Base-by-base conservation (phyloP, 2,797 vertebrate species). In the Coranthus polyacanthus region DNA sequence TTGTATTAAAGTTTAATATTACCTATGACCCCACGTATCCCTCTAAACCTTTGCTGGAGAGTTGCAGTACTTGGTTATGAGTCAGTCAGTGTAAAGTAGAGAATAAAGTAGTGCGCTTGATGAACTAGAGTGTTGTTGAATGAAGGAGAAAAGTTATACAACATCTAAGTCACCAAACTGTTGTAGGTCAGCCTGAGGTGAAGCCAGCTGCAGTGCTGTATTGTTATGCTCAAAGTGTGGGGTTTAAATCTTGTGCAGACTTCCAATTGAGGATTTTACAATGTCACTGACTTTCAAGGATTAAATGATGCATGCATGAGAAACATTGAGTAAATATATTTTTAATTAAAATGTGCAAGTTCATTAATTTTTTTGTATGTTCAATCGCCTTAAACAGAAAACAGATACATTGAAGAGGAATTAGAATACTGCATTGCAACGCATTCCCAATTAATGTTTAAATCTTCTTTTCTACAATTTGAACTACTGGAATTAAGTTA, bases 281-380 rank as follows among this genome's bases (percentile, higher is more conserved):
- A 45, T 50, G 53, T 42, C 36, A 51, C n/a, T 60, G n/a, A 74
- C 50, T 79, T 79, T 62, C 37, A 69, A 45, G 79, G 58, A 78
- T 76, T 76, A 60, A 76, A 75, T 50, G 20, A 50, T 59, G 69
- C 81, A 75, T 71, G 53, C 61, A 56, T 32, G 24, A 75, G 44
- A 72, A 73, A 75, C 56, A 74, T 22, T 38, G 52, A 71, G 44
- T 72, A 73, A 78, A 85, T 79, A 56, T 45, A 21, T 17, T 75
- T 79, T 81, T 83, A 88, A 82, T 86, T 81, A 65, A 45, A 81
- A 61, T 60, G 37, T 39, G 53, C 51, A 46, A 73, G 36, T 69
- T 72, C 36, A 69, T 81, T 69, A 2, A 41, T 51, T 54, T 66
- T 63, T 37, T 44, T 29, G 44, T 9, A 4, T 36, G 47, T 78